Evolutionary conservation across 2,113 vertebrate genomes (phyloP).

Genomic region (Hemiscyllium ocellatum): DNA sequence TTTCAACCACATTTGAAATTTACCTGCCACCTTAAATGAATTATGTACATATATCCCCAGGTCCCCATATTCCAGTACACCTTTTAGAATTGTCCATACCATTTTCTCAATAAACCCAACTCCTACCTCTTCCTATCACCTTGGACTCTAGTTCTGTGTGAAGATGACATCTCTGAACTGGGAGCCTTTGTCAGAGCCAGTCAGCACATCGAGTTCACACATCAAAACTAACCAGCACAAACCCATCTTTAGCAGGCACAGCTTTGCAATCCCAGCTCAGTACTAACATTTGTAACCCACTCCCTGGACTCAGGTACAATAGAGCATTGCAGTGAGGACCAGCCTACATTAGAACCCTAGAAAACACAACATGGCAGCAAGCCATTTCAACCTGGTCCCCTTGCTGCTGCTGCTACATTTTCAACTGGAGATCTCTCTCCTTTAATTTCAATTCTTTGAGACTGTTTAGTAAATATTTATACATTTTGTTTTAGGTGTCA

Average conservation of each 20-base stretch:
- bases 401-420: background rate
- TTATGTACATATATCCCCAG: too few relatives aligned
- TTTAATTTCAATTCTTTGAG: background rate
- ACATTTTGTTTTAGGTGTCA: background rate
- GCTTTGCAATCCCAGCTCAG: background rate
- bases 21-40: too few relatives aligned
- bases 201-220: background rate
- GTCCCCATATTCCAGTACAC: too few relatives aligned
- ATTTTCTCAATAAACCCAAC: background rate
- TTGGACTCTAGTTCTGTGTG: background rate
- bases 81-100: background rate
- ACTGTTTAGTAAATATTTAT: background rate
- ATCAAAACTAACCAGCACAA: background rate
- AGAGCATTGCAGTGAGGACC: background rate
- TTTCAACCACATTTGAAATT: too few relatives aligned
- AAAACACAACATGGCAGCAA: background rate
- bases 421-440: background rate
- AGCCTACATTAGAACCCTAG: background rate
- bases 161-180: background rate
- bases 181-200: background rate
- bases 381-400: background rate
- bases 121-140: background rate
- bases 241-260: background rate
- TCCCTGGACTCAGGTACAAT: background rate
- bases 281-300: background rate